Conservation (phyloP, 2,888 invertebrate genomes). For the Aricia artaxerxes region DNA sequence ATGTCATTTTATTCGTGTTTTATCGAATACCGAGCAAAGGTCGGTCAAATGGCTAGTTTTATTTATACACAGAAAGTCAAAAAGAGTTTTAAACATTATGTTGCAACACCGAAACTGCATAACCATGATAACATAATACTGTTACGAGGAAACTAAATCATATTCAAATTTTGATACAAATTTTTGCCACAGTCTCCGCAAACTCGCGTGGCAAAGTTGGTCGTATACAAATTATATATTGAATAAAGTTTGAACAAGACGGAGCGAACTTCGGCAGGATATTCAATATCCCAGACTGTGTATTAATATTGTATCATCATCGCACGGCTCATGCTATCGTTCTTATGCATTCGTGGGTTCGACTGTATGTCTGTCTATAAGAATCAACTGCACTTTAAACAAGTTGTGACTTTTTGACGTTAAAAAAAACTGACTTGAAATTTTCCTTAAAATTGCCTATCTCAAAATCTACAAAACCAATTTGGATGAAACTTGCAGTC, state of each 20-base stretch:
- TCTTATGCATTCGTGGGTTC: not conserved
- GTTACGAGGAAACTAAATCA: not conserved
- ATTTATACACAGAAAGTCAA: not conserved
- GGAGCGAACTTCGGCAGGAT: not conserved
- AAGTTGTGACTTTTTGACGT: no score
- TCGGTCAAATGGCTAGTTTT: no score
- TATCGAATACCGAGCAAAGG: no score
- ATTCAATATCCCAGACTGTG: constrained; percentile 9
- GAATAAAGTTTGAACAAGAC: constrained; percentile 21
- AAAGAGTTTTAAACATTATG: not conserved
- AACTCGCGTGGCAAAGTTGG: constrained; percentile 10
- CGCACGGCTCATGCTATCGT: not conserved
- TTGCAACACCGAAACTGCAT: not conserved
- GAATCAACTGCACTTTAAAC: no score
- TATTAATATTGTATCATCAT: constrained; percentile 1
- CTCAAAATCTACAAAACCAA: no score
- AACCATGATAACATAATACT: not conserved
- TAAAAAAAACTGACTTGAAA: no score
- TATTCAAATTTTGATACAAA: constrained; percentile 14
- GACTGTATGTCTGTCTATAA: not conserved
- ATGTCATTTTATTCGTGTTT: no score
- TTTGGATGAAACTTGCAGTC: no score
- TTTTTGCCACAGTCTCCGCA: constrained; percentile 7
- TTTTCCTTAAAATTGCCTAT: no score
- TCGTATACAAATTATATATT: constrained; percentile 20